Evolutionary conservation across 2,888 invertebrate species (phyloP).

Genomic region (Petrolisthes manimaculis): DNA sequence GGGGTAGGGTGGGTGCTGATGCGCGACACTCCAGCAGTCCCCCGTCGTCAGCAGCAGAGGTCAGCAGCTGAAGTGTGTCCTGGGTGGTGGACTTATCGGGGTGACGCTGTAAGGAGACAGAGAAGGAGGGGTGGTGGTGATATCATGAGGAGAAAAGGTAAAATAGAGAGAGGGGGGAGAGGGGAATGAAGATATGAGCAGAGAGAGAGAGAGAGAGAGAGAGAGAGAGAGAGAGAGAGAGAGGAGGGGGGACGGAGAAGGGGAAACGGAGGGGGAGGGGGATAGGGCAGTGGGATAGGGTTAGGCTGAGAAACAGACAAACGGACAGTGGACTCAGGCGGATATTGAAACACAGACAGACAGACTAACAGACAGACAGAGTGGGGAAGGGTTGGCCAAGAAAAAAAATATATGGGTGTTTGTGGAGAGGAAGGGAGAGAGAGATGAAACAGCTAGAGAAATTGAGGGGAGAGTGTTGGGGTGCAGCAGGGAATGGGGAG

Average conservation of each 20-base stretch:
- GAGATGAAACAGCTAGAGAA: no score
- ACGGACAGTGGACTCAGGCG: no score
- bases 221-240: slow-evolving; percentile 1
- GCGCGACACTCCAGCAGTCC: slow-evolving; percentile 52
- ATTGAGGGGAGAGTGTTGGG: no score
- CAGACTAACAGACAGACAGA: no score
- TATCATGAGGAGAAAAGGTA: neutral
- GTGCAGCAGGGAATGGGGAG: neutral
- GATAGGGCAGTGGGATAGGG: neutral
- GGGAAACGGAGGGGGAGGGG: neutral
- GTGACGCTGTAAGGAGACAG: slow-evolving; percentile 4
- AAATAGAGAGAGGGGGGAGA: neutral
- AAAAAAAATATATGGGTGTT: no score
- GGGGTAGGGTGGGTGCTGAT: slow-evolving; percentile 50
- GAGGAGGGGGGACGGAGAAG: neutral
- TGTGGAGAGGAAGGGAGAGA: no score
- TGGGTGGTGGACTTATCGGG: neutral
- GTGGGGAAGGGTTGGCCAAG: no score
- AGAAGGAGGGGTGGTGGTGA: neutral
- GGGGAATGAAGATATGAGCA: neutral
- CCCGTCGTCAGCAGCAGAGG: slow-evolving; percentile 48
- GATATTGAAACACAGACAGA: no score
- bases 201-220: slow-evolving; percentile 1
- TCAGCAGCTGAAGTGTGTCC: slow-evolving; percentile 35
- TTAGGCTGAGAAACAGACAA: no score